Base-by-base conservation (phyloP, 2,113 vertebrate species). In the Pseudorectes ferrugineus region DNA sequence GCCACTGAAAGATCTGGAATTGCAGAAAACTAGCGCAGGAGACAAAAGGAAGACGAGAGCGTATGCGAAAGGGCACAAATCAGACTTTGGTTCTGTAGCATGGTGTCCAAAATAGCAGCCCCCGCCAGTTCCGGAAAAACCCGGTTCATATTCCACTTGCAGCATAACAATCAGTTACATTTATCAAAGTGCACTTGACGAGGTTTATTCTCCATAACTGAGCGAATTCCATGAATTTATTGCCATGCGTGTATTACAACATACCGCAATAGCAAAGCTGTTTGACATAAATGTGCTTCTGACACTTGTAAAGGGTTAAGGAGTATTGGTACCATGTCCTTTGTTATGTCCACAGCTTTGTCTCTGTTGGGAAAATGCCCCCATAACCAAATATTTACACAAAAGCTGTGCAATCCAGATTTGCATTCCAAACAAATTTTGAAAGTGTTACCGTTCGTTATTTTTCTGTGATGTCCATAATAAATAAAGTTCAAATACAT, bases 131-230 rank as follows among this genome's bases (percentile, higher is more conserved):
- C 4, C 13, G 4, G 14, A 3, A 23, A 31, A 42, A 6, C 4
- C 3, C 11, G 2, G 5, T 14, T 51, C 4, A 1, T 28, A 22
- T 35, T 33, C 29, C 62, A 1, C 0, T 0, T 5, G 1, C 5
- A 5, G 55, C 63, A 31, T 29, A 66, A 5, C 6, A 23, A 2
- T 24, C 15, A 1, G 8, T 19, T 12, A 2, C 1, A 0, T 52
- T 57, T n/a, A 12, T 31, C 26, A 28, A 52, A 68, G 40, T n/a
- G 10, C 14, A 1, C n/a, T 7, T 14, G 33, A 23, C 0, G 1
- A 49, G 43, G 15, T 26, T 51, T 58, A 35, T 36, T 70, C n/a
- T 42, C 46, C 11, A 4, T 17, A 46, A 17, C 3, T 3, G 45
- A 8, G 10, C 3, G 20, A 3, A 0, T 42, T 67, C 19, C 8